Base-by-base conservation (phyloP, 2,113 vertebrate species). In the Oryzias celebensis region DNA sequence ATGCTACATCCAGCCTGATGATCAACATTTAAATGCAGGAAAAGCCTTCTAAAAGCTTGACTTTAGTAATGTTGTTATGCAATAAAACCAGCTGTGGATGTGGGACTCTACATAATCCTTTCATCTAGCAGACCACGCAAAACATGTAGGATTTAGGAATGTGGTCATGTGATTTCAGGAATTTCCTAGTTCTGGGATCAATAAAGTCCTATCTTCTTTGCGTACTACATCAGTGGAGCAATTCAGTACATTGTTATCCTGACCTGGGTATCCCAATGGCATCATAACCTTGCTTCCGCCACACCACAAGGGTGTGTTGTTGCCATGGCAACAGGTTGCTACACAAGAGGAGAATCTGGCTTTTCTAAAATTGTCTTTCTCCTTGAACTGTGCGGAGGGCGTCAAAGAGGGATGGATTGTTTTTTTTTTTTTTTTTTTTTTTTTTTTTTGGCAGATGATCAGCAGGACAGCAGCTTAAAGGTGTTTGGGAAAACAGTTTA, bases 201-300 rank as follows among this genome's bases (percentile, higher is more conserved):
- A 36, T 36, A 2, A 10, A 36, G 10, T 36, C 3, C 36, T 13
- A 36, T 36, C 7, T 36, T 8, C 10, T 36, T 10, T 36, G 10
- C 2, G 31, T 10, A 6, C 31, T 10, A 36, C 31, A 22, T 60
- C 55, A 13, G n/a, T 44, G 20, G 46, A 41, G 23, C 13, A 24
- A 31, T 54, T 55, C 48, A 31, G n/a, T 24, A 8, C 41, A 26
- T 49, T 65, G 70, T 43, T 83, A 56, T 68, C 48, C 41, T 58
- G 65, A 76, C 62, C 44, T 22, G 80, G 75, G 71, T 70, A 73
- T 87, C 78, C 78, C 70, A 71, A 74, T 77, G 73, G 67, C 46
- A 76, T n/a, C 52, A 65, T 5, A 55, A 67, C 62, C 59, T 58
- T 55, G 69, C 75, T 58, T 64, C 71, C 5, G 50, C 67, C 73